Conservation (phyloP, 1,140 invertebrate species). For the Drosophila ironensis region DNA sequence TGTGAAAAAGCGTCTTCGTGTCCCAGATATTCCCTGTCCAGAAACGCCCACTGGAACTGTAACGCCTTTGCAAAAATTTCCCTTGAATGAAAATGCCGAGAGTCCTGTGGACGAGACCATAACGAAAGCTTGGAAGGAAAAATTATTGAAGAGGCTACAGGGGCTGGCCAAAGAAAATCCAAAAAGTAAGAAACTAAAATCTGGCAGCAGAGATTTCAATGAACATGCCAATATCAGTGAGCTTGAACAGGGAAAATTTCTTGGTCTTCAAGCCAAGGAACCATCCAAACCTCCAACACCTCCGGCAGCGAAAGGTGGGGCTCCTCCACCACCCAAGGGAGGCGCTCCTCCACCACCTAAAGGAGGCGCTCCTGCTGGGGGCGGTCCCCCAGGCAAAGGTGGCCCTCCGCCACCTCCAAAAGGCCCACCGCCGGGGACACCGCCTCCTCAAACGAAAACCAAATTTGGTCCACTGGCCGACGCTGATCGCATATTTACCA, state of each 20-base stretch:
- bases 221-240: too few relatives aligned
- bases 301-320: neutral
- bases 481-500: conserved; percentile 66
- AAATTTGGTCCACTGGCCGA: conserved; percentile 62
- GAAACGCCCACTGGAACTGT: neutral
- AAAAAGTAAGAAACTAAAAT: neutral
- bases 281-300: neutral
- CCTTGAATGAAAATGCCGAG: neutral
- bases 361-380: neutral
- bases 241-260: too few relatives aligned
- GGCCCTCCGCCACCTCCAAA: conserved; percentile 7
- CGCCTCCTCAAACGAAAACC: conserved; percentile 62
- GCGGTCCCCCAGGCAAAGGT: neutral
- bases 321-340: neutral
- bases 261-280: neutral
- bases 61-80: conserved; percentile 6
- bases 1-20: neutral
- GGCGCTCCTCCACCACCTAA: neutral
- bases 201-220: too few relatives aligned
- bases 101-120: neutral
- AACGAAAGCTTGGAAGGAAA: neutral
- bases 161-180: neutral
- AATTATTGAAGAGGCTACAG: neutral
- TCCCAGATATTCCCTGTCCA: too few relatives aligned
- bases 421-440: conserved; percentile 55